Evolutionary conservation across 2,797 vertebrate genomes (phyloP).

Genomic region (Periparus ater): DNA sequence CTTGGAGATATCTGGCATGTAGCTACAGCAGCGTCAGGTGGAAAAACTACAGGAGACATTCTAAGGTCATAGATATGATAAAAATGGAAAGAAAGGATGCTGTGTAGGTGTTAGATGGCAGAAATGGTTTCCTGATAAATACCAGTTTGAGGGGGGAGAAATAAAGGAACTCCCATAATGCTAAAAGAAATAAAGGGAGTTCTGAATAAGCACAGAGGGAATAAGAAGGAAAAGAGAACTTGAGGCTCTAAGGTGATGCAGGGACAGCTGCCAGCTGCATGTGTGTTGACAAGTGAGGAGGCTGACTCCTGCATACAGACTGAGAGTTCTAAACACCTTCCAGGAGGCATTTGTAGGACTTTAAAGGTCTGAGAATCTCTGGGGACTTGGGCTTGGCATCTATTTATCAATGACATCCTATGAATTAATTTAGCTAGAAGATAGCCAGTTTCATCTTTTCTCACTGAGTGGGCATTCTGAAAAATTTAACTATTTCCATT

Average conservation of each 20-base stretch:
- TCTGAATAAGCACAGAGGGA: neutral
- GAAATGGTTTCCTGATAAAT: conserved; percentile 7
- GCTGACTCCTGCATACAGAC: neutral
- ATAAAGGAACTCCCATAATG: neutral
- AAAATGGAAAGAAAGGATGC: conserved; percentile 34
- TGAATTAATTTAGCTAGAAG: neutral
- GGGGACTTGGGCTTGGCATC: neutral
- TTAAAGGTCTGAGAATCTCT: neutral
- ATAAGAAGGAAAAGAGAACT: neutral
- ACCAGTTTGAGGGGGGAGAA: neutral
- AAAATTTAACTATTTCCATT: neutral
- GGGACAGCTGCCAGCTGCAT: neutral
- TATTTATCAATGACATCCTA: neutral
- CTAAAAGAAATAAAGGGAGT: neutral
- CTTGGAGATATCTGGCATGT: conserved; percentile 57
- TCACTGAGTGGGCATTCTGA: neutral
- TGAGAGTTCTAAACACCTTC: neutral
- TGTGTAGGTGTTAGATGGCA: conserved; percentile 15
- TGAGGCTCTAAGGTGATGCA: neutral
- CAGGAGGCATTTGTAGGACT: neutral
- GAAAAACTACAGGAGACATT: conserved; percentile 60
- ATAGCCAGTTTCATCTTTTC: neutral
- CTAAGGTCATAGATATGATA: conserved; percentile 52
- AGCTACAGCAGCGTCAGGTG: conserved; percentile 16
- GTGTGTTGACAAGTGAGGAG: neutral